A percentile compares a stretch with the other conserved stretches of the same genome.
Evolutionary conservation across 1,140 invertebrate species (phyloP).

Genomic region (Rhizoglyphus robini): DNA sequence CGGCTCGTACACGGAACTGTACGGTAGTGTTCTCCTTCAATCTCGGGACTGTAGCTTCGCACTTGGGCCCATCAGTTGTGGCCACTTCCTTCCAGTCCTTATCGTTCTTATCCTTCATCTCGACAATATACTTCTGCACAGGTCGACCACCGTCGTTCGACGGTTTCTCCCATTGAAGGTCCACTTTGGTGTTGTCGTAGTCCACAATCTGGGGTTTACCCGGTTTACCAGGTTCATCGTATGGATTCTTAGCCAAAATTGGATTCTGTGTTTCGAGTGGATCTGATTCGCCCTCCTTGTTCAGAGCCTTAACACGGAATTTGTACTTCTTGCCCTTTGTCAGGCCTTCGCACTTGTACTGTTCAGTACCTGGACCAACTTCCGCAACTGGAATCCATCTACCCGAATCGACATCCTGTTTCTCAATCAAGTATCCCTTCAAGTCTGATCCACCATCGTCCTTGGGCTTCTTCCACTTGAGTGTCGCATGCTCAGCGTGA

Average conservation of each 20-base stretch:
- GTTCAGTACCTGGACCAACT: conserved; percentile 57
- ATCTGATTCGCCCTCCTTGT: conserved; percentile 83
- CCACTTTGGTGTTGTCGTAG: conserved; percentile 72
- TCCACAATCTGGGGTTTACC: conserved; percentile 73
- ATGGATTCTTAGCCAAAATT: conserved; percentile 86
- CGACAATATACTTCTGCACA: conserved; percentile 78
- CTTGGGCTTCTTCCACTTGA: conserved; percentile 86
- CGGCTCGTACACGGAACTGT: conserved; percentile 85
- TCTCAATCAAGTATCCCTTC: conserved; percentile 90
- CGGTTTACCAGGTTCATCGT: conserved; percentile 78
- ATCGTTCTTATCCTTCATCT: conserved; percentile 87
- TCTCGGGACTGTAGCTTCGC: conserved; percentile 37
- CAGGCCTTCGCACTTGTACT: conserved; percentile 67
- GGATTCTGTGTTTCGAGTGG: conserved; percentile 65
- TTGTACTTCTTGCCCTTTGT: conserved; percentile 94
- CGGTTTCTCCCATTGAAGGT: conserved; percentile 87
- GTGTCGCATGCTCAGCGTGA: conserved; percentile 71
- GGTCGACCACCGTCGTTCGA: conserved; percentile 80
- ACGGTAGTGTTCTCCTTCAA: conserved; percentile 88
- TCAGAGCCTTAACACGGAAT: conserved; percentile 92
- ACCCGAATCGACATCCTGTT: conserved; percentile 82
- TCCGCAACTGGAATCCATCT: conserved; percentile 79
- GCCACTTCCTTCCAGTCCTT: conserved; percentile 50
- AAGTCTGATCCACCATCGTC: conserved; percentile 85
- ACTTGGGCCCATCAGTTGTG: neutral